A percentile compares a stretch with the other conserved stretches of the same genome.
These are phyloP conservation scores for Latrodectus geometricus DNA, from an alignment of 1,140 invertebrate genomes.

Conservation along the genomic window DNA sequence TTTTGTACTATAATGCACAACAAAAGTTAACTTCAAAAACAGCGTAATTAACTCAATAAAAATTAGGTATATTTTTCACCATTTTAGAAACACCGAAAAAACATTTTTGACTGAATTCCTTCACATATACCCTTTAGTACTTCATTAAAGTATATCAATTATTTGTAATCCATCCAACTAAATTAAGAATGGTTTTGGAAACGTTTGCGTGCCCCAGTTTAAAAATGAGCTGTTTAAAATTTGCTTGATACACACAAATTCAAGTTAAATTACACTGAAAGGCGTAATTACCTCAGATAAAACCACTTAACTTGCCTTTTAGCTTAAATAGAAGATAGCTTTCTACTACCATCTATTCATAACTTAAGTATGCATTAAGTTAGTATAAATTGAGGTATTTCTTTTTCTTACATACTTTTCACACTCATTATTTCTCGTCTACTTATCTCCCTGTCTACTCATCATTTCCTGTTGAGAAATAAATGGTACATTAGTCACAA, in stretches of 20 bases:
- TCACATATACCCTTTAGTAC: too few species aligned
- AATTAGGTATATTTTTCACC: too few species aligned
- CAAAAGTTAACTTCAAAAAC: too few species aligned
- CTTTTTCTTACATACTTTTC: conserved; percentile 6
- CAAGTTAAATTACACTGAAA: conserved; percentile 12
- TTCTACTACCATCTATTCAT: conserved; percentile 12
- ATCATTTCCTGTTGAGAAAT: conserved; percentile 8
- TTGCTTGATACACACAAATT: background rate
- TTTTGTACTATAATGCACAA: too few species aligned
- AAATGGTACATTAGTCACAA: conserved; percentile 17
- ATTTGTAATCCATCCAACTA: too few species aligned
- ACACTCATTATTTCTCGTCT: background rate
- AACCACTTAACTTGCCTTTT: conserved; percentile 21
- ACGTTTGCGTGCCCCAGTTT: too few species aligned
- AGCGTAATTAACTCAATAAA: too few species aligned
- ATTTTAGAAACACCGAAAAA: too few species aligned
- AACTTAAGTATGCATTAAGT: conserved; percentile 10
- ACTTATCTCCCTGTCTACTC: background rate
- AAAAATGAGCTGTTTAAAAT: too few species aligned
- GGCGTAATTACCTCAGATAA: conserved; percentile 11
- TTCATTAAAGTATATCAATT: too few species aligned
- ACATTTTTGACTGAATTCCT: too few species aligned
- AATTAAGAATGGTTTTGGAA: too few species aligned
- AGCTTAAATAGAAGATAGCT: background rate
- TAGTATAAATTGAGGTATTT: conserved; percentile 8